phyloP scores from a whole-genome alignment of 2,113 vertebrate species.

The Ursus arctos region DNA sequence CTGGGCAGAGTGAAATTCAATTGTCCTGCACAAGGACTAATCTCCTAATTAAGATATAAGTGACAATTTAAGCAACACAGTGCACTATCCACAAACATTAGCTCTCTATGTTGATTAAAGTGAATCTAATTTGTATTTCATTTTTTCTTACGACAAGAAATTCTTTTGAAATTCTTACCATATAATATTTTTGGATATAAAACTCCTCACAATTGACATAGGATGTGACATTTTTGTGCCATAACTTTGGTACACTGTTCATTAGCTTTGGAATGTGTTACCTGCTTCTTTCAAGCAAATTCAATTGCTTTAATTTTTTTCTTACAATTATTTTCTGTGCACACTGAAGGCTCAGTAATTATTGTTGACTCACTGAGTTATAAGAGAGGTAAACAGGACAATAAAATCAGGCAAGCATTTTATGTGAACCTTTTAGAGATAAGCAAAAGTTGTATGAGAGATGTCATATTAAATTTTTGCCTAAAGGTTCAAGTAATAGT shows the following conservation, averaged over 20 bases:
- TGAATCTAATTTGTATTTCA: not conserved
- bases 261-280: not conserved
- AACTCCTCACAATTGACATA: not conserved
- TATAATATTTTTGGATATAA: not conserved
- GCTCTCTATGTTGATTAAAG: not conserved
- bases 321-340: not conserved
- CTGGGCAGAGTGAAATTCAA: not conserved
- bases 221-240: not conserved
- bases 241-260: not conserved
- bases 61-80: not conserved
- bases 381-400: not conserved
- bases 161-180: not conserved
- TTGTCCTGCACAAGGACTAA: not conserved
- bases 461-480: not conserved
- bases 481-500: not conserved
- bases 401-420: not conserved
- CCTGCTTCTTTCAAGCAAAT: not conserved
- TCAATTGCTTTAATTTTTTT: not conserved
- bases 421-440: not conserved
- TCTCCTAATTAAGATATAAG: not conserved
- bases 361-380: not conserved
- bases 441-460: not conserved
- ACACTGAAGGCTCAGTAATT: not conserved
- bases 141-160: not conserved
- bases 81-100: not conserved